Base-by-base conservation (phyloP, 2,888 invertebrate genomes). In the Watsonalla binaria region DNA sequence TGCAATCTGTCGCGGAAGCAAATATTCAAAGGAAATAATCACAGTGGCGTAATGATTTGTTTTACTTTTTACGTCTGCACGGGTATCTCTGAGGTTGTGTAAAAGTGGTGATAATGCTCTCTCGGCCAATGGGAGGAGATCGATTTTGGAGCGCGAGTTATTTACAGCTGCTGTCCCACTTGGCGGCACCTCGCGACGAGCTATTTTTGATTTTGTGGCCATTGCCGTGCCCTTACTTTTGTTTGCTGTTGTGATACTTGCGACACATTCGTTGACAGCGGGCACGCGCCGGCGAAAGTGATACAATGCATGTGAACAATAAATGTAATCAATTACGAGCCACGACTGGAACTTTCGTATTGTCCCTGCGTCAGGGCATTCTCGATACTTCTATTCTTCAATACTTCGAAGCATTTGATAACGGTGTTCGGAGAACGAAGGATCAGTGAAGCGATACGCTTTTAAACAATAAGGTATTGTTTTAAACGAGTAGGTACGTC, bases 131-230 rank as follows among this genome's bases (percentile, higher is more conserved):
- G 65, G 66, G 66, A 64, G 56, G 65, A 61, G 69, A 66, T 67
- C 53, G 62, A 67, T 72, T 70, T 68, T 74, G 66, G 72, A 76
- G 66, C 66, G 66, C 65, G 69, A 61, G 72, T 69, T 82, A 78
- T 81, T 80, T 82, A 61, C 70, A 69, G 77, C 66, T 69, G 66
- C 60, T 80, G 85, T 78, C 86, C 86, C 79, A 85, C 81, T 86
- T 83, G 76, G 78, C 76, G 76, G 71, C 66, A 73, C 76, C 66
- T 72, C 79, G 78, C 78, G 73, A 70, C 71, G 78, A 55, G 72
- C 83, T 86, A 86, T 82, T 84, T 84, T 68, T 75, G 72, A 65
- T 73, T 71, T 77, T 76, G 78, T 81, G 78, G 79, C 80, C 84
- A 84, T 80, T 82, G 80, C 74, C 80, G 70, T 70, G 79, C 74